Evolutionary conservation across 2,113 vertebrate species (phyloP).

Genomic region (Corydoras maculifer): DNA sequence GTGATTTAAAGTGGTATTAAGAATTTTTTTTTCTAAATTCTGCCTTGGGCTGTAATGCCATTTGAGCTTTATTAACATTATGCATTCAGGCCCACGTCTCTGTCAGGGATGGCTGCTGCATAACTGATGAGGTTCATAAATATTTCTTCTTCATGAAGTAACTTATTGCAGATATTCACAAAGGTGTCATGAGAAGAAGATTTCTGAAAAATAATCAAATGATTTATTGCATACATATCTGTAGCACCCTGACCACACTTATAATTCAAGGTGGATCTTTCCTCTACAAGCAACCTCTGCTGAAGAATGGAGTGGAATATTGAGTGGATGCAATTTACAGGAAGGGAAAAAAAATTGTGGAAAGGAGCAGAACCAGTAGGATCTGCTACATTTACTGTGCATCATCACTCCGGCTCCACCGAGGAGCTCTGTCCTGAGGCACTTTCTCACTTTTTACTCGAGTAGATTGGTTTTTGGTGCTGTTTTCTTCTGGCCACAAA

Average conservation of each 20-base stretch:
- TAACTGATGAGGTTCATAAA: constrained; percentile 10
- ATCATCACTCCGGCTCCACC: too few relatives aligned
- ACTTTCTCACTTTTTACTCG: too few relatives aligned
- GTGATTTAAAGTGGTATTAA: neutral
- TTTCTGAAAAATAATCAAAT: neutral
- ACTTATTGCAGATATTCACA: constrained; percentile 1
- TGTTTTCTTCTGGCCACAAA: too few relatives aligned
- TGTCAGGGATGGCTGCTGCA: neutral
- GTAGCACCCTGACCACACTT: neutral
- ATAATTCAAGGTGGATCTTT: neutral
- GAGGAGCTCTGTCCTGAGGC: too few relatives aligned
- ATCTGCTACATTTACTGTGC: too few relatives aligned
- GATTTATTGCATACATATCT: neutral
- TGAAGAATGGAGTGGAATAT: neutral
- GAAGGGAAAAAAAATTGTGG: neutral
- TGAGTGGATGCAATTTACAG: neutral
- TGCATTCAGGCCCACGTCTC: neutral
- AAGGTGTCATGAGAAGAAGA: neutral
- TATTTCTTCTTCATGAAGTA: constrained; percentile 15
- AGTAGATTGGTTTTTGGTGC: too few relatives aligned
- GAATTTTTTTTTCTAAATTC: too few relatives aligned
- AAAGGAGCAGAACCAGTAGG: neutral
- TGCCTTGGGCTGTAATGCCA: neutral
- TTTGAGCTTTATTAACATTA: neutral
- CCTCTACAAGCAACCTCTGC: neutral